Evolutionary conservation across 2,888 invertebrate genomes (phyloP), one percentile per base, ranked within the genome.

Genomic region (Nemoura dubitans): DNA sequence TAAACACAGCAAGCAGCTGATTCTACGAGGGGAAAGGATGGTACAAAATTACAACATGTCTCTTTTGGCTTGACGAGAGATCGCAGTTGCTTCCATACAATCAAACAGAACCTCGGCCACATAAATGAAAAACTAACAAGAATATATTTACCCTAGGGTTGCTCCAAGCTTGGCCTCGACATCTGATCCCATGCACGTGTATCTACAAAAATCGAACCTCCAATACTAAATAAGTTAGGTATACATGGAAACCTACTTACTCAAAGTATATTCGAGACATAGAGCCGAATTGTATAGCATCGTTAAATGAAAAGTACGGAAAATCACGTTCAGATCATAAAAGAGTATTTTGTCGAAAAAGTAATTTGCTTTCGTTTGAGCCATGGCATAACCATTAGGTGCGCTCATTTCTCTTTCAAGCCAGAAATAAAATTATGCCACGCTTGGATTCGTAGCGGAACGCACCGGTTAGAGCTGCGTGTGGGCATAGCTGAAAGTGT

Each of bases 81-180:
- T 59, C 59, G 59, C 59, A 59, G 3, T 59, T 14, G 59, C 10
- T 59, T 59, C 59, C 59, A 21, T 59, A 59, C 59, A 59, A 59
- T 59, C 59, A 59, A 59, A 59, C 21, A 59, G 59, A 59, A 59
- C 59, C 3, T 59, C 59, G 59, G 21, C 59, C 59, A 59, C 59
- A 59, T 21, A 59, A 59, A 59, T 59, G 59, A 59, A 59, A 59
- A 59, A 59, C 59, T 59, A 59, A 59, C 59, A 59, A 59, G 59
- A 21, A 59, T 59, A 59, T 59, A 59, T 59, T 21, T 59, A 21
- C 16, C 21, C 59, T 21, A 21, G 21, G 59, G 59, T 59, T 7
- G 2, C 21, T 36, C 10, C 5, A 36, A 36, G 10, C 36, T 10
- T 59, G 59, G 59, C 16, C 14, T 59, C 59, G 21, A 14, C 21